A percentile compares a stretch with the other conserved stretches of the same genome.
Conservation (phyloP, 2,797 vertebrate genomes). For the Choloepus didactylus region DNA sequence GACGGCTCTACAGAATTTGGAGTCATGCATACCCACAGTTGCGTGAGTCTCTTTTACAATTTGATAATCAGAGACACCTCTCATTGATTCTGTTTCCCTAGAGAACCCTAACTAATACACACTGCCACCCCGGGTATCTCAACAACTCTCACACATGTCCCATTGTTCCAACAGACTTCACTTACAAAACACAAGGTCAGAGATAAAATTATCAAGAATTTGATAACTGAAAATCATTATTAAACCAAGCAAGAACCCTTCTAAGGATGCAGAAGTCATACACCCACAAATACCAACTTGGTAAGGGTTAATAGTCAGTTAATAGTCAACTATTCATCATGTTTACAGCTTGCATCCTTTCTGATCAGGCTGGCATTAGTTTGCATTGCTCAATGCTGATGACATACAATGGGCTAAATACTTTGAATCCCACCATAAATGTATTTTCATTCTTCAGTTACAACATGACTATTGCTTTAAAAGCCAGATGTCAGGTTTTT, state of each 20-base stretch:
- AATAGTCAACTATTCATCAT: not conserved
- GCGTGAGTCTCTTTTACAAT: too few species aligned
- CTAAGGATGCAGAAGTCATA: not conserved
- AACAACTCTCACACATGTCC: not conserved
- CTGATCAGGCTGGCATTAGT: not conserved
- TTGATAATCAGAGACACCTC: too few species aligned
- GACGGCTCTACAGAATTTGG: too few species aligned
- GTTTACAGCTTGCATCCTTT: not conserved
- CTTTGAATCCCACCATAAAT: not conserved
- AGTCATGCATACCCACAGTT: too few species aligned
- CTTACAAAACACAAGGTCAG: not conserved
- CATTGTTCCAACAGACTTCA: accelerated
- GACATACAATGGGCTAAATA: not conserved
- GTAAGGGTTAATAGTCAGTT: not conserved
- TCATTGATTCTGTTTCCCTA: too few species aligned
- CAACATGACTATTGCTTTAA: not conserved
- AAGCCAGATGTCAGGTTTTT: not conserved
- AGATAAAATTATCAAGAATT: not conserved
- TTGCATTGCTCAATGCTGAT: not conserved
- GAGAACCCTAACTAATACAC: too few species aligned
- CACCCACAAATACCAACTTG: not conserved
- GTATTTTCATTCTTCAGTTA: not conserved
- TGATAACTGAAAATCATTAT: not conserved
- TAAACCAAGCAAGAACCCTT: not conserved
- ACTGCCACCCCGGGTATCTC: not conserved